Evolutionary conservation across 2,113 vertebrate genomes (phyloP).

Genomic region (Patagioenas fasciata): DNA sequence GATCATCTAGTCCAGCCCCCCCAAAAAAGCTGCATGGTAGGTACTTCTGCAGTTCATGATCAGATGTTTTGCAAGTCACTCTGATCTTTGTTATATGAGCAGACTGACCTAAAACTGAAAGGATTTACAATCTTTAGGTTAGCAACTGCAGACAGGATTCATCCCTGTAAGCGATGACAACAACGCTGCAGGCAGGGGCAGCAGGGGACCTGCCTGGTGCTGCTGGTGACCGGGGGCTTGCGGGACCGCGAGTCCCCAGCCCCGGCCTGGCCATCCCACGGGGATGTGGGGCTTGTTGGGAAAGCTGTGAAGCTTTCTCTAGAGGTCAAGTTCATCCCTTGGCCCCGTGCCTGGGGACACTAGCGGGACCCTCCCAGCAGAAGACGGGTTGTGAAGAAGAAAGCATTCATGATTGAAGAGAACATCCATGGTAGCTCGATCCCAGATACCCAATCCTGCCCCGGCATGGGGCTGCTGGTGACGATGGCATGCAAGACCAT

Average conservation of each 20-base stretch:
- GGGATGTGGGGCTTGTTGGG: background rate
- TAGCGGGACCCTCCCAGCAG: rapidly evolving
- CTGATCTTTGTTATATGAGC: too few relatives aligned
- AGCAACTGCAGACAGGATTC: too few relatives aligned
- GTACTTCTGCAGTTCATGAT: too few relatives aligned
- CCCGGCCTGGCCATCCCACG: background rate
- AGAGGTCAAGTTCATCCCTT: background rate
- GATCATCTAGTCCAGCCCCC: too few relatives aligned
- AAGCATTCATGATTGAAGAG: background rate
- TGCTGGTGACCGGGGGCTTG: too few relatives aligned
- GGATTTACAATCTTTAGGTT: too few relatives aligned
- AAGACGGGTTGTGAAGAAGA: background rate
- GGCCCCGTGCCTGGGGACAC: rapidly evolving
- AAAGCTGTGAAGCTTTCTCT: background rate
- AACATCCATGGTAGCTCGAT: too few relatives aligned
- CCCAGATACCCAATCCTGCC: background rate
- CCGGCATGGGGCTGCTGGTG: background rate
- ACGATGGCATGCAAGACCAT: background rate
- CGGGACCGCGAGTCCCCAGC: background rate
- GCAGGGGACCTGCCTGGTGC: background rate
- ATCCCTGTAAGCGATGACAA: too few relatives aligned
- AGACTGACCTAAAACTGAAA: too few relatives aligned
- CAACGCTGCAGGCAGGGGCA: too few relatives aligned
- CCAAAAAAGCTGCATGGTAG: too few relatives aligned
- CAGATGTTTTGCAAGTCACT: too few relatives aligned